Evolutionary conservation across 2,113 vertebrate species (phyloP).

Genomic region (Ammodramus savannarum): DNA sequence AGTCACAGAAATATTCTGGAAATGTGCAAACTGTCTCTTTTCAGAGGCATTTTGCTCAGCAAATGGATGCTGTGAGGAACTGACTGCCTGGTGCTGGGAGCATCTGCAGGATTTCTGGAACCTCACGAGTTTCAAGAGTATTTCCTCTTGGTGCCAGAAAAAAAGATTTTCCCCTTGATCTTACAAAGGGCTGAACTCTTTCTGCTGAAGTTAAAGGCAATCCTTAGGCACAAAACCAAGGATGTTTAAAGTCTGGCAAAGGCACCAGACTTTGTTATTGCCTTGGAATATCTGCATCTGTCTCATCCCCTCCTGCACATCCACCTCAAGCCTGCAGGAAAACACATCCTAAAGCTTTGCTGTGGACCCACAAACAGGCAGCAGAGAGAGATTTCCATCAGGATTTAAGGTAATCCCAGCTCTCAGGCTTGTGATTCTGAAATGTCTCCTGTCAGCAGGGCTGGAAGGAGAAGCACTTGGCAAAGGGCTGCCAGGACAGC

Average conservation of each 20-base stretch:
- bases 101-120: neutral
- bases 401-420: neutral
- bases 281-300: neutral
- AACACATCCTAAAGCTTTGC: neutral
- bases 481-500: neutral
- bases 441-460: neutral
- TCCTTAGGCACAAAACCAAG: neutral
- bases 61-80: neutral
- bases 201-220: neutral
- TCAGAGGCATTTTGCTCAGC: neutral
- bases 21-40: neutral
- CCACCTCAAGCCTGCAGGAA: neutral
- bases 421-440: neutral
- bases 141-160: neutral
- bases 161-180: neutral
- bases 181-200: neutral
- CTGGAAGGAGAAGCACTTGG: neutral
- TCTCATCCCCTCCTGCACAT: accelerated
- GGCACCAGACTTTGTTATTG: neutral
- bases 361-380: accelerated
- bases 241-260: neutral
- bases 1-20: neutral
- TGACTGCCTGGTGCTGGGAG: neutral
- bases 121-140: neutral
- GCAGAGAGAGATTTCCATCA: neutral